A percentile compares a stretch with the other conserved stretches of the same genome.
Conservation (phyloP, 2,888 invertebrate species). For the Oscheius sp. region DNA sequence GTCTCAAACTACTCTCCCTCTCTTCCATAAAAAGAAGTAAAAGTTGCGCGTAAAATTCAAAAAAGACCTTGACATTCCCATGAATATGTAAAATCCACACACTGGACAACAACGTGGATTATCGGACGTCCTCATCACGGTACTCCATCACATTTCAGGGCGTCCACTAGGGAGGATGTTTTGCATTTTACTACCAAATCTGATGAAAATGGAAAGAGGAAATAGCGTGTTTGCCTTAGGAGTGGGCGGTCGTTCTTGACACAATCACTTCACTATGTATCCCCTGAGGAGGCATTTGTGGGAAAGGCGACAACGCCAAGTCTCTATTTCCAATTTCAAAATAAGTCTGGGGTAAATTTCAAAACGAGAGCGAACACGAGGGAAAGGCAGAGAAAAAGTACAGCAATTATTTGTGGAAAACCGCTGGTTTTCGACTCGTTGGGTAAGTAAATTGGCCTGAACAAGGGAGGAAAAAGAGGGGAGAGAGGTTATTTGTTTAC, state of each 20-base stretch:
- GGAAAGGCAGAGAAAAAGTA: background rate
- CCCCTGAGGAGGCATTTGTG: background rate
- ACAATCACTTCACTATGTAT: conserved; percentile 6
- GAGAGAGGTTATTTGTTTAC: background rate
- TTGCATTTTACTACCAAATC: no score
- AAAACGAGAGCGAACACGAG: no score
- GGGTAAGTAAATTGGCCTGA: background rate
- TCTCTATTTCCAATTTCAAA: no score
- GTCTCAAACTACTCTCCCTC: background rate
- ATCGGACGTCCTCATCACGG: background rate
- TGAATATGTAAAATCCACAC: background rate
- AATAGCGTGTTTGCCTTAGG: no score
- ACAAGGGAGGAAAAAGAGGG: background rate
- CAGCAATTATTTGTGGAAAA: background rate
- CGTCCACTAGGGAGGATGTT: no score
- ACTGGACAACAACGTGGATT: background rate
- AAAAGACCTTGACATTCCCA: no score
- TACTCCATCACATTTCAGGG: background rate
- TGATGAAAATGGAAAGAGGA: no score
- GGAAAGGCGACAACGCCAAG: background rate
- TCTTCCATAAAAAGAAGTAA: background rate
- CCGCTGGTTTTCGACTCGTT: conserved; percentile 8
- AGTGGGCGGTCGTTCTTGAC: background rate
- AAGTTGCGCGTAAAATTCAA: no score
- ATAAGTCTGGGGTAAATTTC: no score